Base-by-base conservation (phyloP, 1,140 invertebrate species). In the Caenorhabditis latens region DNA sequence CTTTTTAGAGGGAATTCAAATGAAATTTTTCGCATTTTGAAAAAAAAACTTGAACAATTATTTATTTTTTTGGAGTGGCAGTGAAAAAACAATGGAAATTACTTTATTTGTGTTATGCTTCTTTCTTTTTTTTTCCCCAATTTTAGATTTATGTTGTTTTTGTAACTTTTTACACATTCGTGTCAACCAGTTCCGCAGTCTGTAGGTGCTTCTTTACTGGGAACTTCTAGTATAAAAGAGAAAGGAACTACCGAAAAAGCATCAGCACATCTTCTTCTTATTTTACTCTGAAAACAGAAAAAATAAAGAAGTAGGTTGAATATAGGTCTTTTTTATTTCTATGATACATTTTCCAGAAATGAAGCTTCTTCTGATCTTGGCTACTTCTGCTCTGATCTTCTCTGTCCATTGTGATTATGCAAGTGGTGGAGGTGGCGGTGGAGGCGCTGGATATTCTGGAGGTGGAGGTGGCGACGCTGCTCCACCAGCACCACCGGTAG, bases 21-120 rank as follows among this genome's bases (percentile, higher is more conserved):
- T n/a, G n/a, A n/a, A 32, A 32, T 32, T 32, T 2, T 32, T 32
- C 32, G 32, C 32, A 1, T 1, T 32, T 32, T 32, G 32, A 32
- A 32, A 32, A 32, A 32, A 32, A 32, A 32, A 0, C 32, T 2
- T 1, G 32, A 32, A 32, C 32, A 2, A 32, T 32, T n/a, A n/a
- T 32, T 32, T 32, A 32, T 32, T 32, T 2, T 32, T 32, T 2
- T 32, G 32, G 32, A 2, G 32, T n/a, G n/a, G n/a, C n/a, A 32
- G 32, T 32, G 32, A 32, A 32, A 32, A 32, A 32, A 0, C 32
- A 32, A 32, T 1, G 32, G 32, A 2, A n/a, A 19, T 71, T 71
- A n/a, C n/a, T n/a, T n/a, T n/a, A 46, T 71, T 71, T 71, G 43
- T n/a, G 42, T 43, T 43, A n/a, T 71, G 65, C 42, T 71, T 71